A percentile compares a stretch with the other conserved stretches of the same genome.
phyloP scores from a whole-genome alignment of 2,888 invertebrate genomes.

The Agrochola lychnidis region DNA sequence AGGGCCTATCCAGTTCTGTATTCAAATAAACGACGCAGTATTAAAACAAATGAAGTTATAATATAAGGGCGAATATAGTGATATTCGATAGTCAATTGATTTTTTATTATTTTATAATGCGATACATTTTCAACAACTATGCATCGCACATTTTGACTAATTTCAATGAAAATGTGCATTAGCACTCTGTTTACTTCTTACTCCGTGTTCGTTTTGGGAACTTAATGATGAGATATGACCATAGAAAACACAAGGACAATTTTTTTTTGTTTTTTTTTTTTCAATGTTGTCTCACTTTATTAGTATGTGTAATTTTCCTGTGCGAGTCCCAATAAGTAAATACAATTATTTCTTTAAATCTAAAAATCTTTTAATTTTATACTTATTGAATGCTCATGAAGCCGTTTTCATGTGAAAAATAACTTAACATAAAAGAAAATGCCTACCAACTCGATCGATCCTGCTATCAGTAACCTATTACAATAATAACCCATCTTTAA shows the following conservation, averaged over 20 bases:
- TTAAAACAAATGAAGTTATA: background rate
- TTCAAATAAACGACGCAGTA: slow-evolving; percentile 17
- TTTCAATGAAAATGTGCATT: background rate
- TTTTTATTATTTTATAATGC: background rate
- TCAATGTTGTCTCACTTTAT: background rate
- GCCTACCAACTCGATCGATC: slow-evolving; percentile 16
- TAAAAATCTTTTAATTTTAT: no score
- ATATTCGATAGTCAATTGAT: background rate
- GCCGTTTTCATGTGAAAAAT: slow-evolving; percentile 1
- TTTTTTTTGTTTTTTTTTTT: background rate
- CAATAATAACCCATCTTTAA: slow-evolving; percentile 62
- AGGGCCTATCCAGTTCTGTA: slow-evolving; percentile 10
- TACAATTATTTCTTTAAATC: no score
- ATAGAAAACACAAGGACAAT: background rate
- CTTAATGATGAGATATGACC: background rate
- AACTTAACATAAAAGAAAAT: slow-evolving; percentile 24
- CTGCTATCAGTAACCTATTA: slow-evolving; percentile 36
- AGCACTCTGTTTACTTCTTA: slow-evolving; percentile 9
- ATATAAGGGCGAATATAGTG: background rate
- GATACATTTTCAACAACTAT: no score
- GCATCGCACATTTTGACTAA: background rate
- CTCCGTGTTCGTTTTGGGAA: slow-evolving; percentile 1
- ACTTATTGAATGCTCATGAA: background rate
- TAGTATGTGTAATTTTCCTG: no score
- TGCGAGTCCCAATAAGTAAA: no score